phyloP scores from a whole-genome alignment of 2,113 vertebrate genomes.

The Rynchops niger region DNA sequence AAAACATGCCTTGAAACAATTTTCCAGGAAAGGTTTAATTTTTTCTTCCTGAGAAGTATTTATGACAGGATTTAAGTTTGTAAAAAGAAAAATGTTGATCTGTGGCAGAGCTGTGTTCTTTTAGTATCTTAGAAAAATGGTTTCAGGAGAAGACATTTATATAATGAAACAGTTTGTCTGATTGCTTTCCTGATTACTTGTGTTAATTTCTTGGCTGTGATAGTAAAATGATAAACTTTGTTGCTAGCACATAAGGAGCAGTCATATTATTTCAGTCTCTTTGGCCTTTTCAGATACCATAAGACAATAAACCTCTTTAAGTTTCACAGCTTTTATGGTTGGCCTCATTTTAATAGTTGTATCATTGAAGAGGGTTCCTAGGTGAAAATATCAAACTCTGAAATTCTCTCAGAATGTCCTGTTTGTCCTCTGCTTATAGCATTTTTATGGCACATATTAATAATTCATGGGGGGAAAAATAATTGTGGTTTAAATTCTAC shows the following conservation, averaged over 20 bases:
- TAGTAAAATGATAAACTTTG: not conserved
- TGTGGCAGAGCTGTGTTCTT: not conserved
- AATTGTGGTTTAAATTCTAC: slow-evolving; percentile 39
- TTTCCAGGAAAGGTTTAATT: not conserved
- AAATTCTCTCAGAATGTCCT: not conserved
- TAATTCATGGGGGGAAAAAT: slow-evolving; percentile 23
- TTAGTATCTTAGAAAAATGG: not conserved
- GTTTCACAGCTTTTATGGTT: not conserved
- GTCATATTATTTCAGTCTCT: not conserved
- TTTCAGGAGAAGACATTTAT: not conserved
- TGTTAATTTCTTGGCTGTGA: not conserved
- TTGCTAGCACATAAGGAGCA: not conserved
- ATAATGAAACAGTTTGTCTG: not conserved
- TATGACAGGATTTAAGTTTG: not conserved
- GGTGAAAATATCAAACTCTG: slow-evolving; percentile 3
- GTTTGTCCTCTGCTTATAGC: not conserved
- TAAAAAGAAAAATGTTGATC: not conserved
- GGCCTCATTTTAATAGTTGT: not conserved
- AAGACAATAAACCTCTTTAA: not conserved
- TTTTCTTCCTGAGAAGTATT: not conserved
- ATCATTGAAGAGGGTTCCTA: not conserved
- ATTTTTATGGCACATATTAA: slow-evolving; percentile 17
- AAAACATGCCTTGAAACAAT: not conserved
- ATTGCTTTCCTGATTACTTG: not conserved
- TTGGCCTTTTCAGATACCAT: not conserved